Conservation (phyloP, 2,797 vertebrate genomes). For the Tenualosa thibaudeaui region DNA sequence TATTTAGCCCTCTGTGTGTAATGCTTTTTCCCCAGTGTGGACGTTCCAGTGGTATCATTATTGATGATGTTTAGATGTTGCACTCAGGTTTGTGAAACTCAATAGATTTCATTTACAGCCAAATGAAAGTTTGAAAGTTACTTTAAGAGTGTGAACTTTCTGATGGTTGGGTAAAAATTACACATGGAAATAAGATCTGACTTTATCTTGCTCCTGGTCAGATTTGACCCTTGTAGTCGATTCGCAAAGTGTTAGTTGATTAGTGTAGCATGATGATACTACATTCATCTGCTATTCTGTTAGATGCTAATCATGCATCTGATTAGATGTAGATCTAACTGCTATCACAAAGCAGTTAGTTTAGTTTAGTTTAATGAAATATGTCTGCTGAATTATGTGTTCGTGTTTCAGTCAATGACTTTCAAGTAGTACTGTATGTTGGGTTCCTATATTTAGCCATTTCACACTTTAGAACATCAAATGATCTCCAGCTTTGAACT, state of each 20-base stretch:
- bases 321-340: no score
- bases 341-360: no score
- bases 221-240: not conserved
- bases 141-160: not conserved
- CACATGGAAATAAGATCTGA: not conserved
- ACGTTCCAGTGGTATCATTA: constrained; percentile 23
- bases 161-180: not conserved
- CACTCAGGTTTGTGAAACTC: constrained; percentile 2
- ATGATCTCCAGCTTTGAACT: not conserved
- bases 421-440: no score
- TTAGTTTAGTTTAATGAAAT: no score
- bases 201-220: not conserved
- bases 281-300: no score
- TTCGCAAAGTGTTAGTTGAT: no score
- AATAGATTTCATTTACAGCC: not conserved
- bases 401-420: no score
- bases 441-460: no score
- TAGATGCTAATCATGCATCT: no score
- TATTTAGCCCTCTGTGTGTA: constrained; percentile 9
- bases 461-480: not conserved
- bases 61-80: constrained; percentile 2
- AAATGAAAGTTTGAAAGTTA: not conserved
- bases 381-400: no score
- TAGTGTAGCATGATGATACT: no score
- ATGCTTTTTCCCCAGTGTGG: not conserved